Base-by-base conservation (phyloP, 2,888 invertebrate genomes). In the Pachliopta kotzebuea region DNA sequence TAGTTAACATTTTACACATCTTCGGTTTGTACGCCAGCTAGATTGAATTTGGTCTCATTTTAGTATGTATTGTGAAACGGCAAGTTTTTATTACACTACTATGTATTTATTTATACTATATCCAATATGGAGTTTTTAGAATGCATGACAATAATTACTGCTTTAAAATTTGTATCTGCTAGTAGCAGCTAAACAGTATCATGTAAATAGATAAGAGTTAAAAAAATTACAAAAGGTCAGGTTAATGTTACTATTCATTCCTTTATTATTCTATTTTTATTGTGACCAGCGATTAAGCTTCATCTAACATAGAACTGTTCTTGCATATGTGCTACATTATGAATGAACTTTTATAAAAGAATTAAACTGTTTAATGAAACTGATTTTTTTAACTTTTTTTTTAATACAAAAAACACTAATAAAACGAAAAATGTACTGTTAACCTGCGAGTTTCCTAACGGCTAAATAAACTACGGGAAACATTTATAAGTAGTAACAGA, bases 141-240 rank as follows among this genome's bases (percentile, higher is more conserved):
- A 83, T 86, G 90, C 90, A 90, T 90, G 90, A 90, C 90, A 91
- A 91, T 90, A 91, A 90, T 67, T 88, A 88, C 84, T 81, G 85
- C 85, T 87, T 88, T 81, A 85, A 81, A 77, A 72, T 65, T 56
- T 61, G 56, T 65, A 64, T 53, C 42, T 53, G 8, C 21, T 20
- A 56, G 17, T 45, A 23, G 21, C 50, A 52, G 50, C 21, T 14
- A 21, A 52, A 21, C 21, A 14, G n/a, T 52, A 21, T 11, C 20
- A 18, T 52, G 50, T 52, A 20, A 52, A 52, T 20, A 52, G 17
- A 49, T 7, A 49, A 49, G 20, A 52, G n/a, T 11, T 18, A 7
- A n/a, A 45, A 45, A 45, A n/a, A 45, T 45, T 45, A n/a, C 45
- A 45, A 45, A 45, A 14, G 45, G n/a, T 45, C 50, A 52, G 1